phyloP scores from a whole-genome alignment of 2,113 vertebrate genomes.

The Saccopteryx leptura region DNA sequence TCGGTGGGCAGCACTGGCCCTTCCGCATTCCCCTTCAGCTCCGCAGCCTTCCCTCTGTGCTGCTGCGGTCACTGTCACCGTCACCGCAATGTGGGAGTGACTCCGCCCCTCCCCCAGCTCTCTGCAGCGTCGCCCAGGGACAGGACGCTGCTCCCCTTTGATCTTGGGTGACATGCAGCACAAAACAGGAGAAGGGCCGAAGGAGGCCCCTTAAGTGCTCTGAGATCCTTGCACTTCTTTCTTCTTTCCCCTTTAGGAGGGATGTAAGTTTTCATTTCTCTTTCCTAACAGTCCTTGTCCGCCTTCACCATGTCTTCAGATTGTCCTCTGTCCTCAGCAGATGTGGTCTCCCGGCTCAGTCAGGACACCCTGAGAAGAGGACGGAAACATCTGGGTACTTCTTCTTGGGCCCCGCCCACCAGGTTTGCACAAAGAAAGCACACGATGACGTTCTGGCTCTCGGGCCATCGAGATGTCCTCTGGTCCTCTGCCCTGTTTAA shows the following conservation, averaged over 20 bases:
- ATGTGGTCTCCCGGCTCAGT: conserved; percentile 97
- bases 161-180: conserved; percentile 96
- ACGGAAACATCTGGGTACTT: conserved; percentile 92
- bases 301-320: conserved; percentile 98
- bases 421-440: conserved; percentile 98
- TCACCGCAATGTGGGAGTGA: conserved; percentile 68
- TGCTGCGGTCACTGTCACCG: too few relatives aligned
- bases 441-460: conserved; percentile 98
- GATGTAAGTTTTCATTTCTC: conserved; percentile 97
- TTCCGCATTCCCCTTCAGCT: conserved; percentile 96
- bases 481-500: conserved; percentile 95
- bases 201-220: conserved; percentile 92
- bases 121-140: conserved; percentile 96
- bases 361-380: background rate
- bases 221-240: conserved; percentile 97
- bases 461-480: conserved; percentile 96
- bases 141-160: conserved; percentile 92
- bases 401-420: conserved; percentile 98
- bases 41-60: conserved; percentile 86
- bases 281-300: conserved; percentile 96
- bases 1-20: conserved; percentile 96
- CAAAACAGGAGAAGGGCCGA: conserved; percentile 99
- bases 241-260: conserved; percentile 96
- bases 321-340: conserved; percentile 96
- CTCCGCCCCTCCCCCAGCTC: conserved; percentile 98